A percentile compares a stretch with the other conserved stretches of the same genome.
These are phyloP conservation scores for Samia ricini DNA, from an alignment of 1,140 invertebrate genomes.

Conservation along the genomic window DNA sequence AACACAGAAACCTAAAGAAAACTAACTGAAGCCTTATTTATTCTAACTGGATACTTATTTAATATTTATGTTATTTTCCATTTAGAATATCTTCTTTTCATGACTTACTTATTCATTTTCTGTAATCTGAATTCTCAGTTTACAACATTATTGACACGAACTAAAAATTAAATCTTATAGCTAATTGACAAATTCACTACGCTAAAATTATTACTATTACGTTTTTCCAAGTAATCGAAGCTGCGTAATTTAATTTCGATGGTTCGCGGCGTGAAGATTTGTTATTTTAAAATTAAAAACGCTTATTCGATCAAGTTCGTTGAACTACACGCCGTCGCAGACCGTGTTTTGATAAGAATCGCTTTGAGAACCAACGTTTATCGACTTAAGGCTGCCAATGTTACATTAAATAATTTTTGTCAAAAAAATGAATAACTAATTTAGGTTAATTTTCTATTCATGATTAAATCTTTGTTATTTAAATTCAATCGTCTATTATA, in stretches of 20 bases:
- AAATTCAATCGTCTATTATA: too few relatives aligned
- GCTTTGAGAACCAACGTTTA: slow-evolving; percentile 2
- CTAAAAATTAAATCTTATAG: not conserved
- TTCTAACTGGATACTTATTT: too few relatives aligned
- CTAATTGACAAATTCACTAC: not conserved
- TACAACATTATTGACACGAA: not conserved
- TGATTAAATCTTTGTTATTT: too few relatives aligned
- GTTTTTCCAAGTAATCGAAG: not conserved
- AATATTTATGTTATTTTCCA: too few relatives aligned
- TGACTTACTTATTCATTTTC: not conserved
- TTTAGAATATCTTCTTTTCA: not conserved
- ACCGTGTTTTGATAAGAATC: slow-evolving; percentile 14
- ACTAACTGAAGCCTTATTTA: too few relatives aligned
- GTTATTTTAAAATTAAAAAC: slow-evolving; percentile 8
- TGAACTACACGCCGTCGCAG: slow-evolving; percentile 6
- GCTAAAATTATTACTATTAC: not conserved
- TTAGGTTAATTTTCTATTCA: too few relatives aligned
- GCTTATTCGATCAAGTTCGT: slow-evolving; percentile 5
- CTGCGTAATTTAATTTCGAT: not conserved
- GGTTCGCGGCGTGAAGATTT: not conserved
- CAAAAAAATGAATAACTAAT: not conserved
- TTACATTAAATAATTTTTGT: not conserved
- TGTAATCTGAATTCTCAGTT: not conserved
- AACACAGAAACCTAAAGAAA: too few relatives aligned
- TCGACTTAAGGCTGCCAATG: slow-evolving; percentile 1